These are phyloP conservation scores for Hypolimnas misippus DNA, from an alignment of 2,888 invertebrate species.

Conservation along the genomic window DNA sequence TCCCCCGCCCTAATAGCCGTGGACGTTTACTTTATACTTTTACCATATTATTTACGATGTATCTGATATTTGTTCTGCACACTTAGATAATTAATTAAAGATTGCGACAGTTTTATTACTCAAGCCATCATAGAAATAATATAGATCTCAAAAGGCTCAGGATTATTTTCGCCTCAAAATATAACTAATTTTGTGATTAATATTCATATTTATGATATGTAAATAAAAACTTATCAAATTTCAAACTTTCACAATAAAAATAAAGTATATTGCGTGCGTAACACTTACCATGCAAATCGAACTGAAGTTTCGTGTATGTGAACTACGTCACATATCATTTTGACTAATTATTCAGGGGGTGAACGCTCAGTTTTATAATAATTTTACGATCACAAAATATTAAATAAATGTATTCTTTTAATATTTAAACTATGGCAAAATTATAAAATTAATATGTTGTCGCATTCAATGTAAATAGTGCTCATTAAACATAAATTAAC, in stretches of 20 bases:
- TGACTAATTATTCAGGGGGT: slow-evolving; percentile 38
- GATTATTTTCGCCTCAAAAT: neutral
- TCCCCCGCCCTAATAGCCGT: slow-evolving; percentile 62
- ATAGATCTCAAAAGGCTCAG: neutral
- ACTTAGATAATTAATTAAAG: slow-evolving; percentile 36
- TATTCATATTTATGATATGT: too few relatives aligned
- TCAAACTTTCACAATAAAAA: too few relatives aligned
- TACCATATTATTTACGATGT: slow-evolving; percentile 60
- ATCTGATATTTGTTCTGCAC: slow-evolving; percentile 42
- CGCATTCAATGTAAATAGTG: too few relatives aligned
- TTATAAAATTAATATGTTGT: too few relatives aligned
- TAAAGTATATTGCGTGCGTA: neutral
- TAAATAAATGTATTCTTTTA: slow-evolving; percentile 18
- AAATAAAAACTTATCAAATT: too few relatives aligned
- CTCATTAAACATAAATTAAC: too few relatives aligned
- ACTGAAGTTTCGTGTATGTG: neutral
- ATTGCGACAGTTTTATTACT: slow-evolving; percentile 19
- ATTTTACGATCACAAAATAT: slow-evolving; percentile 31
- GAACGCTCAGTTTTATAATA: slow-evolving; percentile 31
- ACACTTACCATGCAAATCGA: neutral
- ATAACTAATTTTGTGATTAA: neutral
- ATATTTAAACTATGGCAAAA: too few relatives aligned
- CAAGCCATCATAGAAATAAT: neutral
- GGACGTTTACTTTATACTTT: slow-evolving; percentile 70
- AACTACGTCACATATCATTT: slow-evolving; percentile 36